Percentiles rank a stretch among this genome's conserved stretches.
Conservation (phyloP, 2,888 invertebrate genomes). For the Drosophila atripex region DNA sequence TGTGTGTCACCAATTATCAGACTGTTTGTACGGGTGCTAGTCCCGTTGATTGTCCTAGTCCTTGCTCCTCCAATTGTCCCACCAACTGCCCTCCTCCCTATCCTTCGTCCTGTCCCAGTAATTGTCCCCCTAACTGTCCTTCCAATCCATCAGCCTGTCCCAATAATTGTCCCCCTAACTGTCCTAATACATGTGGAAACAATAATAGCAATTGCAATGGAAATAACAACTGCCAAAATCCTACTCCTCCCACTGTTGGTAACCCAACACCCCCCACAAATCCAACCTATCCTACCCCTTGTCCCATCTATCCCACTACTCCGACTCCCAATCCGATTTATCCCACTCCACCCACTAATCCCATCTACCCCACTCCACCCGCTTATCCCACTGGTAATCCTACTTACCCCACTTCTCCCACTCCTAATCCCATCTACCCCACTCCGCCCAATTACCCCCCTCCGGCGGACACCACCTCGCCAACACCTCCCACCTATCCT, state of each 20-base stretch:
- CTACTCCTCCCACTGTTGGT: constrained; percentile 1
- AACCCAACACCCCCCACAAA: too few species aligned
- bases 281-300: constrained; percentile 1
- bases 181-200: constrained; percentile 3
- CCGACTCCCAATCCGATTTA: neutral
- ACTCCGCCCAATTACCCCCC: neutral
- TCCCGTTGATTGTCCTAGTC: constrained; percentile 16
- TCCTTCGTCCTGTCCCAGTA: too few species aligned
- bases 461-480: neutral
- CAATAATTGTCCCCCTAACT: constrained; percentile 13
- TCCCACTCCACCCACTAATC: too few species aligned
- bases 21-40: neutral
- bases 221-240: neutral
- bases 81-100: too few species aligned
- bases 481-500: neutral
- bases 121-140: too few species aligned
- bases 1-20: neutral
- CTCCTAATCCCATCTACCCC: too few species aligned
- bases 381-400: too few species aligned
- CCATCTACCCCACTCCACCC: neutral
- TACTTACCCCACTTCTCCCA: too few species aligned
- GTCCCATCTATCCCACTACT: neutral
- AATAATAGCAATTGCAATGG: constrained; percentile 1
- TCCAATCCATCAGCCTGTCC: constrained; percentile 6
- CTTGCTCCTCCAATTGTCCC: constrained; percentile 7